Percentiles rank a stretch among this genome's conserved stretches.
Conservation (phyloP, 2,888 invertebrate species). For the Tanypteryx hageni region DNA sequence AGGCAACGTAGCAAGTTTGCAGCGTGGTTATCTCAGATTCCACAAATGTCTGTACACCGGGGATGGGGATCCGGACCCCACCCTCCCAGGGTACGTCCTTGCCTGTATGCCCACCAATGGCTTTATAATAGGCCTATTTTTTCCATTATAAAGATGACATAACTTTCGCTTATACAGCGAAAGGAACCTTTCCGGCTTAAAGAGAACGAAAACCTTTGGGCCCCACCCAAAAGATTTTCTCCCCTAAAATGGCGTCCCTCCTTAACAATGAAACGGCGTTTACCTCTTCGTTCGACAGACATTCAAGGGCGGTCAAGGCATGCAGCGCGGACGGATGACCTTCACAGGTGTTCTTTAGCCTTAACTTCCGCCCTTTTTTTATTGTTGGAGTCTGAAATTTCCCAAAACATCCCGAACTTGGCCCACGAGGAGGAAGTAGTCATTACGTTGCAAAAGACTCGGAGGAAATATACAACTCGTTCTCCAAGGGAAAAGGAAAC, state of each 20-base stretch:
- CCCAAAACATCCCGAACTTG: background rate
- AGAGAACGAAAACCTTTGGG: background rate
- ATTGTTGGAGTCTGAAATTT: conserved; percentile 18
- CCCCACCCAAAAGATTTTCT: background rate
- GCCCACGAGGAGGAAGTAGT: background rate
- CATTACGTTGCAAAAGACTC: background rate
- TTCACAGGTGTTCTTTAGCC: conserved; percentile 33
- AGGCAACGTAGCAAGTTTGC: too few species aligned
- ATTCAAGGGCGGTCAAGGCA: conserved; percentile 55
- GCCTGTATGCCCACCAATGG: background rate
- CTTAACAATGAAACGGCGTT: conserved; percentile 39
- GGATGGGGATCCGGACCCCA: too few species aligned
- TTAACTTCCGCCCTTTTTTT: conserved; percentile 44
- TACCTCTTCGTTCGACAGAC: background rate
- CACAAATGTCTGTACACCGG: too few species aligned
- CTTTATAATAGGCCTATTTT: background rate
- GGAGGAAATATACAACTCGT: background rate
- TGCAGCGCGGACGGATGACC: conserved; percentile 34
- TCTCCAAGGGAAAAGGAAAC: conserved; percentile 12
- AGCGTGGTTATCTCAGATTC: too few species aligned
- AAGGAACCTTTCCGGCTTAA: too few species aligned
- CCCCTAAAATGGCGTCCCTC: background rate
- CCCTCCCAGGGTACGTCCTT: too few species aligned
- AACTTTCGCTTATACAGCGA: background rate
- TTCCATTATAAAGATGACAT: background rate